Conservation (phyloP, 2,797 vertebrate species). For the Halcyon chelicuti region DNA sequence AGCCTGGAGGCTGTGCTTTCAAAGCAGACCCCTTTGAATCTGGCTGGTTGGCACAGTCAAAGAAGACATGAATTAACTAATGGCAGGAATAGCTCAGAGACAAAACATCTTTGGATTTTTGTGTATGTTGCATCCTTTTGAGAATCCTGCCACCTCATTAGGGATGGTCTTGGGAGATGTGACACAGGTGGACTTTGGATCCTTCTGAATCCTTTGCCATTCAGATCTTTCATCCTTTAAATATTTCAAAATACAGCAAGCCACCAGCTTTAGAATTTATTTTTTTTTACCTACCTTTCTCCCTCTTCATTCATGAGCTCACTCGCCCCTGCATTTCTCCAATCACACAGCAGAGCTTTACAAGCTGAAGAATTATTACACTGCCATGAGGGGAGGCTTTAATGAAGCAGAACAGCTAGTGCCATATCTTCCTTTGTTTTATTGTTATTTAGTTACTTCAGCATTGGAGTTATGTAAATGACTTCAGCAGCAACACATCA, state of each 20-base stretch:
- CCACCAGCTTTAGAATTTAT: not conserved
- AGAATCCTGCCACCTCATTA: not conserved
- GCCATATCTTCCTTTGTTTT: not conserved
- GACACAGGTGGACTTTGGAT: not conserved
- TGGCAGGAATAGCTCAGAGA: not conserved
- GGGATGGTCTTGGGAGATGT: not conserved
- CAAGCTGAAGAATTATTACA: not conserved
- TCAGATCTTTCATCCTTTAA: not conserved
- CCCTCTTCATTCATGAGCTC: not conserved
- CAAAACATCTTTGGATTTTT: not conserved
- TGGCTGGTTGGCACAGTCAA: not conserved
- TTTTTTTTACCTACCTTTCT: not conserved
- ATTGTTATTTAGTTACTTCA: not conserved
- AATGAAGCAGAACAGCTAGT: not conserved
- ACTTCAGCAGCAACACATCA: not conserved
- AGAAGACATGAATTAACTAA: not conserved
- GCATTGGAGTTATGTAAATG: constrained; percentile 7
- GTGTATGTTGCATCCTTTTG: not conserved
- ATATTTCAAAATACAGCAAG: not conserved
- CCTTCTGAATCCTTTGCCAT: not conserved
- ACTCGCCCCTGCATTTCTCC: not conserved
- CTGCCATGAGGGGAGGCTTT: not conserved
- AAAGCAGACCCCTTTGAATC: not conserved
- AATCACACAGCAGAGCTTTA: not conserved
- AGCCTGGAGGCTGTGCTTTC: not conserved